A percentile compares a stretch with the other conserved stretches of the same genome.
phyloP scores from a whole-genome alignment of 2,113 vertebrate species.

The Hiodon tergisus region DNA sequence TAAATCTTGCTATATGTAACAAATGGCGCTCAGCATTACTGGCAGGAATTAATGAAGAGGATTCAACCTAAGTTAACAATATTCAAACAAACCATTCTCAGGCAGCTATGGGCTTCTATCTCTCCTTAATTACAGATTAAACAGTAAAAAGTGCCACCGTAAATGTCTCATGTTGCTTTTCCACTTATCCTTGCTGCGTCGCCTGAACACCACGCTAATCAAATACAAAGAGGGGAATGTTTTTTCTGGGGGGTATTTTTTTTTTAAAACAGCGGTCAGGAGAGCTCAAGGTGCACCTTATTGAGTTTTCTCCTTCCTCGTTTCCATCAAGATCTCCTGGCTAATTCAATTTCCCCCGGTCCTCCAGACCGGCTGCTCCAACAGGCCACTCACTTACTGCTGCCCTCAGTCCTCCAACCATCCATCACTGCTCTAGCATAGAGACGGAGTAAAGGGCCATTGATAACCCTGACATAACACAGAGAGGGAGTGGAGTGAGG shows the following conservation, averaged over 20 bases:
- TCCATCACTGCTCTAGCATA: slow-evolving; percentile 10
- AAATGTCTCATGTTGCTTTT: slow-evolving; percentile 12
- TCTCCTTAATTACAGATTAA: not conserved
- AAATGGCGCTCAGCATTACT: not conserved
- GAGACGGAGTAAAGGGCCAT: not conserved
- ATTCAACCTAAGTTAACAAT: too few species aligned
- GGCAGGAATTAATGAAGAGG: too few species aligned
- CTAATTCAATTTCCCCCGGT: slow-evolving; percentile 61
- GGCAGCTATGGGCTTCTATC: not conserved
- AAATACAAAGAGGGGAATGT: slow-evolving; percentile 23
- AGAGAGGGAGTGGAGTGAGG: not conserved
- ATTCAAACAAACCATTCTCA: too few species aligned
- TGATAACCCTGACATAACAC: not conserved
- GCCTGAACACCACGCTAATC: slow-evolving; percentile 31
- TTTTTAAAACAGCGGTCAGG: not conserved
- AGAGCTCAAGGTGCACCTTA: slow-evolving; percentile 25
- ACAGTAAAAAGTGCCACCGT: not conserved
- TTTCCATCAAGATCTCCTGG: slow-evolving; percentile 28
- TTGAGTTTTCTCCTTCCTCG: slow-evolving; percentile 35
- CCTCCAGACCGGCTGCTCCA: slow-evolving; percentile 51
- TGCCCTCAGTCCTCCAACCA: slow-evolving; percentile 47
- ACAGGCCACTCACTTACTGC: slow-evolving; percentile 57
- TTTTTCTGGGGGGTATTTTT: too few species aligned
- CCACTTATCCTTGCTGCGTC: slow-evolving; percentile 14
- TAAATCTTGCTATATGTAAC: not conserved